Conservation (phyloP, 1,140 invertebrate species). For the Aphelinus certus region DNA sequence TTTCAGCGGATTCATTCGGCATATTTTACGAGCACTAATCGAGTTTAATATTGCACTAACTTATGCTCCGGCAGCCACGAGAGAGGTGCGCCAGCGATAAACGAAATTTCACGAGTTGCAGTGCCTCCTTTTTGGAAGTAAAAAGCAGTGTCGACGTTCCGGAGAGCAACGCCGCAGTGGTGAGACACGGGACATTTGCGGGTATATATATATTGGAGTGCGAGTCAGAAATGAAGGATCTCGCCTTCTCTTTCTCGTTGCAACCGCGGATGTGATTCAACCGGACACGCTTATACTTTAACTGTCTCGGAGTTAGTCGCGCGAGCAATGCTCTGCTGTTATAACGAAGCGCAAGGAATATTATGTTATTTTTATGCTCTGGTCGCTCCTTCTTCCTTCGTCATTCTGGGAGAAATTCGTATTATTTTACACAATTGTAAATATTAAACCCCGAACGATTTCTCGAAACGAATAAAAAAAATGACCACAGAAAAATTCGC, state of each 20-base stretch:
- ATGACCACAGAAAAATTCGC: too few species aligned
- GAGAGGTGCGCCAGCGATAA: neutral
- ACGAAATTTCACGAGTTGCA: neutral
- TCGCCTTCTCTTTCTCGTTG: constrained; percentile 36
- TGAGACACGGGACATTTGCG: constrained; percentile 17
- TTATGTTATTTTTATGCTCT: constrained; percentile 51
- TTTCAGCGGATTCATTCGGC: too few species aligned
- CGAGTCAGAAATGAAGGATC: constrained; percentile 3
- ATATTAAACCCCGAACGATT: too few species aligned
- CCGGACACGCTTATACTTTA: constrained; percentile 30
- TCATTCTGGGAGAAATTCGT: too few species aligned
- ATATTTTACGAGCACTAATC: neutral
- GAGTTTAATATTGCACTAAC: neutral
- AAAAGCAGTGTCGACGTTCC: neutral
- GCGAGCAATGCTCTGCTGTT: constrained; percentile 32
- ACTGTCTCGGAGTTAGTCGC: constrained; percentile 21
- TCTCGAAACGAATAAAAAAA: too few species aligned
- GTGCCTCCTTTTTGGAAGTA: neutral
- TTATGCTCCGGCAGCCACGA: neutral
- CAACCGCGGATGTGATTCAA: constrained; percentile 30
- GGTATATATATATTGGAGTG: constrained; percentile 13
- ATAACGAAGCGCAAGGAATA: constrained; percentile 48
- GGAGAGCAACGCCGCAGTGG: neutral
- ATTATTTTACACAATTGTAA: too few species aligned
- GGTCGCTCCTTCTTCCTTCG: constrained; percentile 2